phyloP scores from a whole-genome alignment of 2,113 vertebrate genomes.

The Myodes glareolus region DNA sequence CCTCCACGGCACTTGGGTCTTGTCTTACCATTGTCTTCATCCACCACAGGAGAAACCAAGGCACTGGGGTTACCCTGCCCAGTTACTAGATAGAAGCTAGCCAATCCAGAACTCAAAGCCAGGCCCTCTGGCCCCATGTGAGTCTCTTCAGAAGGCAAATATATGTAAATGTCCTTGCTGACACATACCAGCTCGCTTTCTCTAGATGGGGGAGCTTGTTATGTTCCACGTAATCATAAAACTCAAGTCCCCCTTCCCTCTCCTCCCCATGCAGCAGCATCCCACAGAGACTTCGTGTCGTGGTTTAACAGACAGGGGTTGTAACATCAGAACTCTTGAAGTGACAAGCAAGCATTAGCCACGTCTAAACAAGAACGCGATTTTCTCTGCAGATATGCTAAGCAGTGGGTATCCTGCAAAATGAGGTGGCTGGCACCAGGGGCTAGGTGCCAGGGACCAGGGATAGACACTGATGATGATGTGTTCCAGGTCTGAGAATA shows the following conservation, averaged over 20 bases:
- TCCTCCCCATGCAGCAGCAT: not conserved
- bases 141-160: not conserved
- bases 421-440: not conserved
- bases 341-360: not conserved
- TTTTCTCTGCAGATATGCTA: fast-evolving
- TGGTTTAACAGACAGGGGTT: not conserved
- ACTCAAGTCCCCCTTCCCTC: no score
- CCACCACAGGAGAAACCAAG: not conserved
- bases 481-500: not conserved
- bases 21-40: no score
- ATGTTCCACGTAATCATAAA: not conserved
- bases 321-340: not conserved
- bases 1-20: not conserved
- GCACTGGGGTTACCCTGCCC: not conserved
- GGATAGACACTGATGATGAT: not conserved
- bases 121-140: no score
- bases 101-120: not conserved
- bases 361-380: fast-evolving
- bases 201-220: not conserved
- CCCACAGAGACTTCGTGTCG: not conserved
- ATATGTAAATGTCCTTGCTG: not conserved
- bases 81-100: not conserved
- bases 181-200: not conserved
- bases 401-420: not conserved
- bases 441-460: not conserved